Evolutionary conservation across 2,888 invertebrate species (phyloP), one percentile per base, ranked within the genome.

Genomic region (Tetranychus truncatus): DNA sequence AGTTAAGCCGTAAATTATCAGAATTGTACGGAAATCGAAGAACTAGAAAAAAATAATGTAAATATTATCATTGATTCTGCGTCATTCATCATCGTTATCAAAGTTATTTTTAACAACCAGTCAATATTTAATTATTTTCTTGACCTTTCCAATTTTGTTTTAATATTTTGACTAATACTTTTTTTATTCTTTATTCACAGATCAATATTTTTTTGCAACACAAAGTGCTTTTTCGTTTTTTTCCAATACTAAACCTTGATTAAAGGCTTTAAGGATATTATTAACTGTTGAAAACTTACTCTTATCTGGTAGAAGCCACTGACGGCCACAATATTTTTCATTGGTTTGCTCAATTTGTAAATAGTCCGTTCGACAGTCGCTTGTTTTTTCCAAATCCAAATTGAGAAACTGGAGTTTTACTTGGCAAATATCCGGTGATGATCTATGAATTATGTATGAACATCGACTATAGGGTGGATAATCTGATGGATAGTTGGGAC

Each of bases 361-460:
- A 72, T 79, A 80, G 46, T 80, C 80, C 21, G 76, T 76, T 0
- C 71, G 71, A 46, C 80, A 80, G 44, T 77, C 78, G 0, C 74
- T 34, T 0, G 77, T 77, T 1, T 76, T 69, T 66, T 80, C 79
- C 34, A 80, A 69, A 75, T 80, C 80, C 45, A 80, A 78, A 67
- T 79, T 77, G 55, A 79, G 71, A 71, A 80, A 77, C 24, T 79
- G 78, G 1, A 80, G 67, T 65, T 77, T 76, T 1, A 80, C 77
- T n/a, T 79, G 78, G 67, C 80, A 80, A 34, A 78, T 77, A 69
- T 77, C 74, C 21, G 75, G 45, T 44, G 75, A 74, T 15, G 77
- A 71, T 24, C 75, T 75, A 24, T 76, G 66, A 7, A 79, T 76
- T 4, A 76, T 76, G 66, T 79, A 79, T 0, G 76, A 76, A 72